Base-by-base conservation (phyloP, 2,888 invertebrate species). In the Campaea margaritaria region DNA sequence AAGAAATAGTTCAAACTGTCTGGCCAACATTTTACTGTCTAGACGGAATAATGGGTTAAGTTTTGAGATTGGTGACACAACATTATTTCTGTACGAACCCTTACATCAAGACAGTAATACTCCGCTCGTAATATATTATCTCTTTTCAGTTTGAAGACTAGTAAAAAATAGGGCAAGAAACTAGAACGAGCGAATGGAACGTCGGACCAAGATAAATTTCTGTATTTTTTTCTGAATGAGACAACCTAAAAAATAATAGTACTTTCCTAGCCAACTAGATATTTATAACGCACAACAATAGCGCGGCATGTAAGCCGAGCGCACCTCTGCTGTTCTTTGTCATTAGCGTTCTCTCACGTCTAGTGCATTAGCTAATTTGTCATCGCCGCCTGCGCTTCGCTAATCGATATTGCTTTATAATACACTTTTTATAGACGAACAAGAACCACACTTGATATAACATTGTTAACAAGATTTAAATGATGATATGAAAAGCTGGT, bases 341-440 rank as follows among this genome's bases (percentile, higher is more conserved):
- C 87, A 86, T 87, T 88, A 86, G 82, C 86, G 82, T 82, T 81
- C 82, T 86, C 87, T 86, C 86, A 87, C 90, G 88, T 87, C 85
- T 81, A 82, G 79, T 82, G 79, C 81, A 85, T 87, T 87, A 83
- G 83, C 85, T 85, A 89, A 89, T 87, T 89, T 89, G 85, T 87
- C 86, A 88, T 85, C 83, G 73, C 73, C 70, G 68, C 70, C 68
- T 73, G 74, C 69, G 73, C 75, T 76, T 77, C 73, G 68, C 70
- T 78, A 75, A 81, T 78, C 77, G 77, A 73, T 74, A 75, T 74
- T 74, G 75, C 73, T 72, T 75, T 65, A 74, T 72, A 67, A 62
- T 65, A 50, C 48, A 59, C 45, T 60, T 61, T 62, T 69, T 64
- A 50, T 55, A 46, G 21, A 31, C 27, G 2, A 42, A 34, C 46